Base-by-base conservation (phyloP, 2,797 vertebrate species). In the Sebastiscus tertius region DNA sequence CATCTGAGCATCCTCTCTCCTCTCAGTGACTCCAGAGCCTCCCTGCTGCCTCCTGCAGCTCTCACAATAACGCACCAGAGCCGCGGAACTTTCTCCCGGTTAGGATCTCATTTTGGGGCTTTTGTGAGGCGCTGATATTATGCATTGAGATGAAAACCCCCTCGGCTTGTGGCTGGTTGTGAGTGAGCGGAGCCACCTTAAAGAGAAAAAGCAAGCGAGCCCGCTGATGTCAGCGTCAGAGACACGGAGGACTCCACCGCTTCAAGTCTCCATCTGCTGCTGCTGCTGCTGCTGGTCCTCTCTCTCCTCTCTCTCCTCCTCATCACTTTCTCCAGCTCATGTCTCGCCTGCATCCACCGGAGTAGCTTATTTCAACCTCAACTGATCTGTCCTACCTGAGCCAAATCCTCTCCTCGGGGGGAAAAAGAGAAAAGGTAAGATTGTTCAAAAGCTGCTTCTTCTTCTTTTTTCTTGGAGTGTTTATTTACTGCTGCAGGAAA, bases 401-500 rank as follows among this genome's bases (percentile, higher is more conserved):
- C 54, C 84, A 46, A 34, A 85, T 82, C 79, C 74, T 71, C 63
- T 34, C 63, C 66, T 27, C 36, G 14, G 70, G 16, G 68, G 54
- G 79, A 61, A 39, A 39, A 39, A 66, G 39, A 60, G 49, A 52
- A 49, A 86, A 94, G 94, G 94, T 95, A 94, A 93, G 94, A 70
- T 52, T 72, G 72, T 59, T 77, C 1, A 33, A 61, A 61, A 27
- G 20, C 31, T 65, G 27, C 8, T 77, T 55, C 9, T 77, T 22
- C 13, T 42, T 42, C 24, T 10, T 1, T n/a, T 16, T 42, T 42
- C n/a, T 10, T 1, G 39, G 75, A 80, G 72, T 82, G 86, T 79
- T 77, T 42, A 39, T 39, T 39, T 39, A 39, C 36, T 22, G 20
- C 70, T 60, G 80, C 75, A 5, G 63, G 16, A 65, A 42, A 10